phyloP scores from a whole-genome alignment of 2,797 vertebrate genomes.

The Cheirogaleus major region DNA sequence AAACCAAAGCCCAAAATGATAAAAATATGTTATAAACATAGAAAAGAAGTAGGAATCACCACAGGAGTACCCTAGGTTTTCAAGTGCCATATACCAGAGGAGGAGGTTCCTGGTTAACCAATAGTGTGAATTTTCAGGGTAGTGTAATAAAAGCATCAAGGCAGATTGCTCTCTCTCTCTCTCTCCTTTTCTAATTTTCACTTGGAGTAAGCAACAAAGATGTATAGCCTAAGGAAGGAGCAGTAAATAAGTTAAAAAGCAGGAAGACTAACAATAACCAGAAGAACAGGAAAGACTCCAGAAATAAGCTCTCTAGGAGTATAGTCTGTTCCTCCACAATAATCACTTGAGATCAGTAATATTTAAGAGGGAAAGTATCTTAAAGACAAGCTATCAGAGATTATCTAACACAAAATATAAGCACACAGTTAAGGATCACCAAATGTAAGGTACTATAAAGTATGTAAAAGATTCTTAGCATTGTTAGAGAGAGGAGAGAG shows the following conservation, averaged over 20 bases:
- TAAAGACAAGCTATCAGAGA: not conserved
- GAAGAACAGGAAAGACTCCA: not conserved
- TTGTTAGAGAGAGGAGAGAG: not conserved
- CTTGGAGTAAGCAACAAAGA: not conserved
- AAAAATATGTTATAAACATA: not conserved
- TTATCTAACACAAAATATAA: not conserved
- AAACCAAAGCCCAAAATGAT: not conserved
- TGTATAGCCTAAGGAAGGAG: not conserved
- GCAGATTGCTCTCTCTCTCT: not conserved
- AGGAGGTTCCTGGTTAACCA: not conserved
- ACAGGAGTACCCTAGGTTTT: not conserved
- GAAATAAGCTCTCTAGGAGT: not conserved
- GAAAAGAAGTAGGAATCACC: not conserved
- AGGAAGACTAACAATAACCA: not conserved
- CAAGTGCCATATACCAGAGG: not conserved
- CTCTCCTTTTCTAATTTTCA: not conserved
- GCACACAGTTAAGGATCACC: not conserved
- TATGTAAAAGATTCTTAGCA: not conserved
- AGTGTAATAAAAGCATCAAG: not conserved
- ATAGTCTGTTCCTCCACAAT: not conserved
- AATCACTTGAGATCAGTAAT: not conserved
- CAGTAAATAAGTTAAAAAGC: not conserved
- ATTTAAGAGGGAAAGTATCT: not conserved
- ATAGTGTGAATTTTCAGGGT: not conserved
- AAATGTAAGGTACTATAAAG: not conserved